Evolutionary conservation across 1,140 invertebrate species (phyloP).

Genomic region (Steinernema khuongi): DNA sequence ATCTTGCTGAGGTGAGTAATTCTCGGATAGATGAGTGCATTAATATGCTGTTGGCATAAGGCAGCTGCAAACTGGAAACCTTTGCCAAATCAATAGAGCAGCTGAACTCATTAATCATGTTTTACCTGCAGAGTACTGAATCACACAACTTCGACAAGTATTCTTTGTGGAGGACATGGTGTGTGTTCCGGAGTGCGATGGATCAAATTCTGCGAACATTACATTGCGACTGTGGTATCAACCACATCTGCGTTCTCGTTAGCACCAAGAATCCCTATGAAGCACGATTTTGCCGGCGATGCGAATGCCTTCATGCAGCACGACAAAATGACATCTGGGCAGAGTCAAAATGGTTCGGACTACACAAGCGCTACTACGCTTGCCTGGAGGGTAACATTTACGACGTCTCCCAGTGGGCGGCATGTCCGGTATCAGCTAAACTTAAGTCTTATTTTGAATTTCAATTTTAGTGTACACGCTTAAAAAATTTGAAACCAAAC

Average conservation of each 20-base stretch:
- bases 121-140: not conserved
- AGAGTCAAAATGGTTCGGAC: not conserved
- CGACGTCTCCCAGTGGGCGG: constrained; percentile 6
- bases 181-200: not conserved
- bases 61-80: too few species aligned
- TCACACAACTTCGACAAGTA: not conserved
- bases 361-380: not conserved
- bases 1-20: constrained; percentile 8
- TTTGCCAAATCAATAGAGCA: too few species aligned
- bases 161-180: not conserved
- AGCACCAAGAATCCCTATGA: constrained; percentile 4
- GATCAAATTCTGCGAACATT: not conserved
- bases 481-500: not conserved
- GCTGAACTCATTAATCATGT: not conserved
- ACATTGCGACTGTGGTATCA: constrained; percentile 6
- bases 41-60: too few species aligned
- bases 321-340: constrained; percentile 3
- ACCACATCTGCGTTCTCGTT: not conserved
- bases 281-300: not conserved
- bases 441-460: not conserved
- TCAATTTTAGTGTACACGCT: not conserved
- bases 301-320: not conserved
- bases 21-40: too few species aligned
- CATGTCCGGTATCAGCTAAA: not conserved
- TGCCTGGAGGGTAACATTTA: not conserved